Evolutionary conservation across 2,113 vertebrate species (phyloP).

Genomic region (Syngnathoides biaculeatus): DNA sequence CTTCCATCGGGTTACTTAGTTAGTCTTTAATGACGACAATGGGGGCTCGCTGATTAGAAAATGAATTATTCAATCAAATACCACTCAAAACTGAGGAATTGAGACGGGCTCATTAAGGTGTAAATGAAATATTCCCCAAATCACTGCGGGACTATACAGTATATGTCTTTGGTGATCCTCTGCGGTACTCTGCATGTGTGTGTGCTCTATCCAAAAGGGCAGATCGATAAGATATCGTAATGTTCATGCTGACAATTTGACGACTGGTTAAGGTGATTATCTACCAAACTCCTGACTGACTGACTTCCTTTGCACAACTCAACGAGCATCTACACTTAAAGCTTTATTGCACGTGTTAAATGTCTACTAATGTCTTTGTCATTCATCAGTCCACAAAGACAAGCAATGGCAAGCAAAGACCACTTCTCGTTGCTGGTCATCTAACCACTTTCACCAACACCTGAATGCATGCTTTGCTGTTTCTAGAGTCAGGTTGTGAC

Average conservation of each 20-base stretch:
- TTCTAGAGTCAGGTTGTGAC: background rate
- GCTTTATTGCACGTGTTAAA: background rate
- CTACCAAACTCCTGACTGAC: background rate
- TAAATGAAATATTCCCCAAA: slow-evolving; percentile 48
- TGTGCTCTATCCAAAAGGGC: slow-evolving; percentile 3
- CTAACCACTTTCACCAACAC: too few relatives aligned
- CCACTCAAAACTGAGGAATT: slow-evolving; percentile 61
- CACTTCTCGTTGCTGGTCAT: background rate
- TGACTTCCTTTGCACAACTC: background rate
- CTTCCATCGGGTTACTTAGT: slow-evolving; percentile 46
- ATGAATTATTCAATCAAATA: slow-evolving; percentile 73
- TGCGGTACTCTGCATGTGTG: background rate
- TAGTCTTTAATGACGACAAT: slow-evolving; percentile 54
- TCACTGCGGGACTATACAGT: slow-evolving; percentile 13
- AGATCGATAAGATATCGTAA: slow-evolving; percentile 15
- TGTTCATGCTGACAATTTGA: slow-evolving; percentile 8
- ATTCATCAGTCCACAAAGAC: background rate
- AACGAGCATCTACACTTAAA: background rate
- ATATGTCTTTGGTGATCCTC: background rate
- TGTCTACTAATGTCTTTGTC: background rate
- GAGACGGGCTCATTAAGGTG: slow-evolving; percentile 52
- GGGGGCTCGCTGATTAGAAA: slow-evolving; percentile 60
- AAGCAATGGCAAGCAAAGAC: too few relatives aligned
- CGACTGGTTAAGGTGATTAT: background rate
- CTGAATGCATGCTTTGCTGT: too few relatives aligned